phyloP scores from a whole-genome alignment of 2,888 invertebrate genomes.

The Aplocera efformata region DNA sequence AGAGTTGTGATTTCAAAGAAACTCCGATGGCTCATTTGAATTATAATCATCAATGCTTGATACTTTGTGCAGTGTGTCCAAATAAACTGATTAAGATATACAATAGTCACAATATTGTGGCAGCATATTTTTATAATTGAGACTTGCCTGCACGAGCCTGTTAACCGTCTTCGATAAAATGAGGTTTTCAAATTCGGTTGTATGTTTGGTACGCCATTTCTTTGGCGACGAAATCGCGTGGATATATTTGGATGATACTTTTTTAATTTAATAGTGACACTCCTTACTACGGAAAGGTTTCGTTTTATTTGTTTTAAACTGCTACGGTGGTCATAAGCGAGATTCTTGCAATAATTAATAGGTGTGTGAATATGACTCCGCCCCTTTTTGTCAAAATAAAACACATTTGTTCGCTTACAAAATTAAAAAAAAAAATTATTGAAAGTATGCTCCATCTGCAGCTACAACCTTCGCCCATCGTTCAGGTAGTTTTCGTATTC shows the following conservation, averaged over 20 bases:
- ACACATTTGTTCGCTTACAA: too few species aligned
- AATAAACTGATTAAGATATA: slow-evolving; percentile 4
- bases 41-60: slow-evolving; percentile 11
- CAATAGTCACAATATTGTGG: slow-evolving; percentile 7
- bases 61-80: slow-evolving; percentile 15
- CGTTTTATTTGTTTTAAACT: slow-evolving; percentile 18
- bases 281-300: slow-evolving; percentile 14
- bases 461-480: too few species aligned
- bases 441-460: too few species aligned
- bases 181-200: too few species aligned
- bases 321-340: slow-evolving; percentile 17
- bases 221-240: too few species aligned
- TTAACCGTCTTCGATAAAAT: slow-evolving; percentile 13
- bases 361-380: too few species aligned
- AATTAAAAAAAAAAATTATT: too few species aligned
- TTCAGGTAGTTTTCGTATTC: too few species aligned
- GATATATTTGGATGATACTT: too few species aligned
- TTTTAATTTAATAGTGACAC: too few species aligned
- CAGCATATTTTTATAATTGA: slow-evolving; percentile 11
- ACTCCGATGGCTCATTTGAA: slow-evolving; percentile 8
- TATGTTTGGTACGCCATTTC: too few species aligned
- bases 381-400: too few species aligned
- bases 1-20: slow-evolving; percentile 19
- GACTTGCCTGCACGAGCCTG: slow-evolving; percentile 8
- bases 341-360: slow-evolving; percentile 11